A percentile compares a stretch with the other conserved stretches of the same genome.
phyloP scores from a whole-genome alignment of 2,797 vertebrate genomes.

The Pipistrellus pygmaeus region DNA sequence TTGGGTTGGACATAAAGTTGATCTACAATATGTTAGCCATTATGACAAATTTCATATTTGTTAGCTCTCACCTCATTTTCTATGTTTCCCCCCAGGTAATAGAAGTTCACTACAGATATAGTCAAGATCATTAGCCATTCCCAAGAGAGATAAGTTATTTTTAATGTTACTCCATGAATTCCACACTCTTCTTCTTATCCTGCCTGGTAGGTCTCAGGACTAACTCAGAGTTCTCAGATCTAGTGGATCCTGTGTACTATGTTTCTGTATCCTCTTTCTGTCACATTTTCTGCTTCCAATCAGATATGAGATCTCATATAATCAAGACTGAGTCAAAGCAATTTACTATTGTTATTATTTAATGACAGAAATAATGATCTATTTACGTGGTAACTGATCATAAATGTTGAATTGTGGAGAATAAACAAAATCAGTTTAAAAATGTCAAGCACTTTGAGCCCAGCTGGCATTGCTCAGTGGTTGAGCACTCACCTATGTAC shows the following conservation, averaged over 20 bases:
- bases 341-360: not conserved
- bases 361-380: not conserved
- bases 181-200: not conserved
- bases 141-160: not conserved
- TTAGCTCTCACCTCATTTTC: too few relatives aligned
- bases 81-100: not conserved
- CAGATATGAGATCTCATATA: not conserved
- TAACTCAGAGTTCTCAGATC: not conserved
- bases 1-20: not conserved
- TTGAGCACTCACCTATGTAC: too few relatives aligned
- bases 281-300: not conserved
- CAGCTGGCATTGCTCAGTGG: too few relatives aligned
- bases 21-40: not conserved
- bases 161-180: not conserved
- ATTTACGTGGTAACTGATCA: too few relatives aligned
- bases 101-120: not conserved
- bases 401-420: not conserved
- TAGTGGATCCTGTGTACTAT: not conserved
- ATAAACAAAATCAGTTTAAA: not conserved
- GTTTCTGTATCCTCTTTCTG: not conserved
- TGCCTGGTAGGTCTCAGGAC: not conserved
- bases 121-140: not conserved
- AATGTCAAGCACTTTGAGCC: not conserved
- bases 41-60: not conserved
- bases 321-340: not conserved